A percentile compares a stretch with the other conserved stretches of the same genome.
These are phyloP conservation scores for Rotaria socialis DNA, from an alignment of 2,888 invertebrate genomes.

Conservation along the genomic window DNA sequence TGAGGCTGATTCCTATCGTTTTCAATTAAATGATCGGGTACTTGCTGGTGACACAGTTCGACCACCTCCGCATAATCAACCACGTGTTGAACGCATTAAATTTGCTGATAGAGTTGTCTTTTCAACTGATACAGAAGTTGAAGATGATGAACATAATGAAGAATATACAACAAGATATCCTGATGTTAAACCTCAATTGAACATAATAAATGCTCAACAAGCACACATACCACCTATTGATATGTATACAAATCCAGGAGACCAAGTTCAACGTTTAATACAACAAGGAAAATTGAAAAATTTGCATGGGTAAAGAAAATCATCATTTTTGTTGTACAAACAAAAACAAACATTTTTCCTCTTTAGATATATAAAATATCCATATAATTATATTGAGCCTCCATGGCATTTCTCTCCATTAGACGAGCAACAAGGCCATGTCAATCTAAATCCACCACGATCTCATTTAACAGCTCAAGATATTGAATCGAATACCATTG, in stretches of 20 bases:
- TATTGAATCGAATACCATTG: background rate
- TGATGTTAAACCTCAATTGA: background rate
- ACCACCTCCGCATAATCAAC: background rate
- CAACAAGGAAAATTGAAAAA: slow-evolving; percentile 16
- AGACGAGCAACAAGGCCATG: slow-evolving; percentile 1
- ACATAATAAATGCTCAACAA: background rate
- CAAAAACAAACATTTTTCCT: background rate
- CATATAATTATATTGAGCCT: slow-evolving; percentile 25
- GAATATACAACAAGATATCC: slow-evolving; percentile 8
- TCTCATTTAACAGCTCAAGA: background rate
- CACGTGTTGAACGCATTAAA: background rate
- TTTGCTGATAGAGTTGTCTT: background rate
- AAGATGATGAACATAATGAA: slow-evolving; percentile 4
- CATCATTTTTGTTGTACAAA: background rate
- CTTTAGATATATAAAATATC: slow-evolving; percentile 17
- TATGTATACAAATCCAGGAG: background rate
- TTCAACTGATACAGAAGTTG: background rate
- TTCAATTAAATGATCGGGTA: slow-evolving; percentile 23
- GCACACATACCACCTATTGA: background rate
- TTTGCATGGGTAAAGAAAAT: background rate
- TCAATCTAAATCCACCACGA: slow-evolving; percentile 25
- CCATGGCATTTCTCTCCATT: background rate
- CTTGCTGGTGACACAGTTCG: background rate
- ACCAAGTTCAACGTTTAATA: slow-evolving; percentile 12
- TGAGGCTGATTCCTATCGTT: background rate